A percentile compares a stretch with the other conserved stretches of the same genome.
Evolutionary conservation across 2,113 vertebrate genomes (phyloP).

Genomic region (Progne subis): DNA sequence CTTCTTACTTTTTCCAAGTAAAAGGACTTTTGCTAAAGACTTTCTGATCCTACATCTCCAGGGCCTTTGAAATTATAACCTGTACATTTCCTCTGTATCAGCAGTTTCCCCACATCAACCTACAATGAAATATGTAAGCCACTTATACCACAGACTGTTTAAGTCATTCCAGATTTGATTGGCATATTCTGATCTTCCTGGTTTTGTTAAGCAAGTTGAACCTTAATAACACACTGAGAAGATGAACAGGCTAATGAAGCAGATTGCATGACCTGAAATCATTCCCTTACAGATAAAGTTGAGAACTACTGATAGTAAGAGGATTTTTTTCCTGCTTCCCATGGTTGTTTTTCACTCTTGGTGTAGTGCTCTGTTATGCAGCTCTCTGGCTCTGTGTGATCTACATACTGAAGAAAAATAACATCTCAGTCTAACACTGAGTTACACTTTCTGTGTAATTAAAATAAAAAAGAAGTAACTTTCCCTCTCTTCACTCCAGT

Average conservation of each 20-base stretch:
- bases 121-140: slow-evolving; percentile 11
- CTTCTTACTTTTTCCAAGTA: slow-evolving; percentile 19
- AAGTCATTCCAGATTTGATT: neutral
- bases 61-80: slow-evolving; percentile 39
- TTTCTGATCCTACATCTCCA: slow-evolving; percentile 23
- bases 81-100: slow-evolving; percentile 30
- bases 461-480: neutral
- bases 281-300: neutral
- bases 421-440: neutral
- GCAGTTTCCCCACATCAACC: neutral
- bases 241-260: slow-evolving; percentile 25
- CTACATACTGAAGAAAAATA: neutral
- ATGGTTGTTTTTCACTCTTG: neutral
- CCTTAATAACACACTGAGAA: neutral
- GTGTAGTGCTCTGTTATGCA: neutral
- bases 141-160: neutral
- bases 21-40: slow-evolving; percentile 11
- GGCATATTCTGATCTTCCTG: slow-evolving; percentile 26
- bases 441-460: neutral
- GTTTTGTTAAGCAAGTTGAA: slow-evolving; percentile 34
- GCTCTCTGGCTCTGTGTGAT: neutral
- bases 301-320: neutral
- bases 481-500: neutral
- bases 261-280: neutral
- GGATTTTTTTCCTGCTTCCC: neutral